Evolutionary conservation across 2,888 invertebrate genomes (phyloP).

Genomic region (Ommatoiulus sabulosus): DNA sequence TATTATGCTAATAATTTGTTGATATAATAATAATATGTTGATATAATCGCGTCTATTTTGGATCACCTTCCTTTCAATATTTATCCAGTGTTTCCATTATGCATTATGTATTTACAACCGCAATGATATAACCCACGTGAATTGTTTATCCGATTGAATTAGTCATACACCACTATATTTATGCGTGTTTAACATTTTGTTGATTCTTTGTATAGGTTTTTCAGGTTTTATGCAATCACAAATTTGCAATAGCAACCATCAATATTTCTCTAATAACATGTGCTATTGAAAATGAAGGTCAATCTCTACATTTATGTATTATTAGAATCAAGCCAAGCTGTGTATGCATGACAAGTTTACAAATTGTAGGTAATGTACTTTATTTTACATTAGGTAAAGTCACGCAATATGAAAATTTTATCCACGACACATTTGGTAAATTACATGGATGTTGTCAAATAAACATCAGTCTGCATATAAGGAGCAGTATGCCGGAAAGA

Average conservation of each 20-base stretch:
- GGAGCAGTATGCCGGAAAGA: too few relatives aligned
- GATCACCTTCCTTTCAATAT: neutral
- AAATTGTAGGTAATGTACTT: neutral
- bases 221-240: neutral
- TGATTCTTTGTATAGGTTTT: neutral
- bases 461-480: too few relatives aligned
- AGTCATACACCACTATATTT: constrained; percentile 2
- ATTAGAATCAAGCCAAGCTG: neutral
- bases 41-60: neutral
- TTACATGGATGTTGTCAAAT: too few relatives aligned
- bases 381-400: neutral
- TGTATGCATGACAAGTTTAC: neutral
- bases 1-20: too few relatives aligned
- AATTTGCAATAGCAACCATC: constrained; percentile 21
- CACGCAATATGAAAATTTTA: neutral
- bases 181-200: neutral
- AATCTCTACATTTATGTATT: neutral
- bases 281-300: neutral
- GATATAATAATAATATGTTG: too few relatives aligned
- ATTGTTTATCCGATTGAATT: neutral
- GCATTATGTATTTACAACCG: constrained; percentile 3
- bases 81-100: constrained; percentile 26
- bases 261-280: neutral
- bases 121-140: neutral
- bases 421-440: neutral